These are phyloP conservation scores for Busarellus nigricollis DNA, from an alignment of 2,797 vertebrate genomes.

Conservation along the genomic window DNA sequence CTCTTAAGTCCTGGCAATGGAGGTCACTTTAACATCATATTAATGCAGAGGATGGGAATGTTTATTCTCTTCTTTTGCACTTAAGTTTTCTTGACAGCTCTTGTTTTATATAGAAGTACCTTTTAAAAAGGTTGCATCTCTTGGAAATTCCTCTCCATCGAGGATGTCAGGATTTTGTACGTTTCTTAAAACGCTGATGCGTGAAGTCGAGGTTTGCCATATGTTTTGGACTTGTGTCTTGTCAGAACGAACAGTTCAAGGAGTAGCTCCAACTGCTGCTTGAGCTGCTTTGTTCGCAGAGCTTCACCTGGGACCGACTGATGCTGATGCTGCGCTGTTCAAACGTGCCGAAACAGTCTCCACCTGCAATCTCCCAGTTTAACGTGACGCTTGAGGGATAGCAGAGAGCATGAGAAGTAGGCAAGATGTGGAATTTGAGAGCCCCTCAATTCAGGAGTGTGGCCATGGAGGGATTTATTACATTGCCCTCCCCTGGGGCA, in stretches of 20 bases:
- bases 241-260: neutral
- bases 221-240: neutral
- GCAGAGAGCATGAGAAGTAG: neutral
- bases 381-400: neutral
- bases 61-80: neutral
- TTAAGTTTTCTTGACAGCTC: neutral
- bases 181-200: neutral
- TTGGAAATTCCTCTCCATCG: neutral
- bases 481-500: neutral
- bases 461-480: neutral
- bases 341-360: fast-evolving
- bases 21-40: fast-evolving
- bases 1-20: neutral
- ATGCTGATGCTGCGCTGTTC: neutral
- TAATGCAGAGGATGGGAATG: fast-evolving
- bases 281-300: neutral
- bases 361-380: too few relatives aligned
- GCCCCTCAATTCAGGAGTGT: neutral
- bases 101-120: fast-evolving
- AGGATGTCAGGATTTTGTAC: neutral
- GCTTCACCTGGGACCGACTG: fast-evolving
- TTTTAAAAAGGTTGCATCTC: neutral
- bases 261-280: neutral
- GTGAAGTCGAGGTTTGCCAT: fast-evolving
- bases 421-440: neutral